These are phyloP conservation scores for Setophaga kirtlandii DNA, from an alignment of 2,113 vertebrate genomes.

Conservation along the genomic window DNA sequence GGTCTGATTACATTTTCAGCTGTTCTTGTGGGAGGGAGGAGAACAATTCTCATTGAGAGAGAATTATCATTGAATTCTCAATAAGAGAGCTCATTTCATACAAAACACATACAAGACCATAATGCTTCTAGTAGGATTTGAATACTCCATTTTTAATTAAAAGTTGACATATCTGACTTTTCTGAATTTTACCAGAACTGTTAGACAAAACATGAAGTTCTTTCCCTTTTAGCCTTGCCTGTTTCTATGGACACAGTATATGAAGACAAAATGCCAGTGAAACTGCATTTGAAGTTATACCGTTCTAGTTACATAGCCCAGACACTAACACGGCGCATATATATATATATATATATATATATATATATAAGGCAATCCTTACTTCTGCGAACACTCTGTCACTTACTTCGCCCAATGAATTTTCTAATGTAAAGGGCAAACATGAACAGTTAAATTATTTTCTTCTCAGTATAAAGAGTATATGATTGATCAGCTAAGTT, in stretches of 20 bases:
- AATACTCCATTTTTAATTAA: not conserved
- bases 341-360: not conserved
- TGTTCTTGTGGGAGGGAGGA: not conserved
- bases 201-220: not conserved
- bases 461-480: not conserved
- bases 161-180: not conserved
- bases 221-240: not conserved
- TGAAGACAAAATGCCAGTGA: not conserved
- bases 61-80: not conserved
- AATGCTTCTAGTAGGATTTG: not conserved
- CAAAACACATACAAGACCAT: not conserved
- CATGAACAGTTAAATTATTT: not conserved
- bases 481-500: not conserved
- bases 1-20: not conserved
- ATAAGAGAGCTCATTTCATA: not conserved
- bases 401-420: not conserved
- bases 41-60: not conserved
- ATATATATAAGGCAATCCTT: not conserved
- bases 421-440: not conserved
- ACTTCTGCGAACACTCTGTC: not conserved
- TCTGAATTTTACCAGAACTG: not conserved
- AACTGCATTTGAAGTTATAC: not conserved
- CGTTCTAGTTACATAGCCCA: not conserved
- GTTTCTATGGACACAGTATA: not conserved
- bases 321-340: not conserved